Evolutionary conservation across 2,888 invertebrate species (phyloP).

Genomic region (Tipula confusa): DNA sequence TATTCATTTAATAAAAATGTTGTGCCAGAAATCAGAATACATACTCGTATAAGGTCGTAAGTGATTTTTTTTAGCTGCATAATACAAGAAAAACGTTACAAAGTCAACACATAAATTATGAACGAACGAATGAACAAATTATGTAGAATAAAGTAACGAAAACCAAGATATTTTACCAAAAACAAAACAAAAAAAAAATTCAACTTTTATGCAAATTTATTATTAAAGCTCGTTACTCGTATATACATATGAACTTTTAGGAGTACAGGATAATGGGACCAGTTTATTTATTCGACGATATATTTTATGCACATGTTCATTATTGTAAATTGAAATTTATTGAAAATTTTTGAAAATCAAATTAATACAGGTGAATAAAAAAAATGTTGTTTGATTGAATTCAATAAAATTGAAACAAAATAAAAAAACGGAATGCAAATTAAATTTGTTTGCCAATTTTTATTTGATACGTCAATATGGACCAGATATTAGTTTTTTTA

Average conservation of each 20-base stretch:
- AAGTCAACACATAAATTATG: slow-evolving; percentile 3
- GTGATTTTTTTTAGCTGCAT: not conserved
- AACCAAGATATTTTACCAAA: not conserved
- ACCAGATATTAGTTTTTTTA: not conserved
- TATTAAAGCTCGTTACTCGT: not conserved
- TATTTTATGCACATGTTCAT: no score
- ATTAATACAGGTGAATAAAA: slow-evolving; percentile 12
- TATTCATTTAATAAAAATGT: not conserved
- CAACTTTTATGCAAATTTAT: not conserved
- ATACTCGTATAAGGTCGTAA: not conserved
- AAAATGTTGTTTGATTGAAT: not conserved
- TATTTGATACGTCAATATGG: not conserved
- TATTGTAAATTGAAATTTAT: not conserved
- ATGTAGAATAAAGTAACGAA: no score
- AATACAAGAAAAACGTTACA: not conserved
- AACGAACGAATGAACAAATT: not conserved
- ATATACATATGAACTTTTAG: no score
- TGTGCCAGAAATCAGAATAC: not conserved
- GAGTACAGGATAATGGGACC: not conserved
- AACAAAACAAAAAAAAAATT: not conserved
- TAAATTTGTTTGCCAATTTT: not conserved
- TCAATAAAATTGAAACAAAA: not conserved
- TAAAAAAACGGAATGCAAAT: not conserved
- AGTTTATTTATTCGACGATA: not conserved
- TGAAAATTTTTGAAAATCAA: not conserved